Percentiles rank a stretch among this genome's conserved stretches.
Evolutionary conservation across 2,113 vertebrate genomes (phyloP).

Genomic region (Chunga burmeisteri): DNA sequence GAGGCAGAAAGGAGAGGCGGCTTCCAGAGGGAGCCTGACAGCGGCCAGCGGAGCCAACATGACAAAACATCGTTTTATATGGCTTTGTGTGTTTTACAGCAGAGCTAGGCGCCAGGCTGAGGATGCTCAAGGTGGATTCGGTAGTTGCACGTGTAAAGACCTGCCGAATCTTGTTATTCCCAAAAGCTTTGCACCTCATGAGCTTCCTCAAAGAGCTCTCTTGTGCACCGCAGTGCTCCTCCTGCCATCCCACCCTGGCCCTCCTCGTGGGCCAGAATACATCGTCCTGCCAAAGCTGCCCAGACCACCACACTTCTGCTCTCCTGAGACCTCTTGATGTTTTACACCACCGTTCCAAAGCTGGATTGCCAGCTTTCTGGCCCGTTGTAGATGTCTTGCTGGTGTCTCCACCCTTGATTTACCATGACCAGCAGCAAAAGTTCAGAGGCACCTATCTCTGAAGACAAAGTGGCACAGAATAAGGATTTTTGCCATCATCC

Average conservation of each 20-base stretch:
- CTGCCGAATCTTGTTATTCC: not conserved
- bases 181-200: not conserved
- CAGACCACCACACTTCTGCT: not conserved
- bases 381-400: not conserved
- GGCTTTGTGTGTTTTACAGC: not conserved
- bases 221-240: not conserved
- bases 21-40: not conserved
- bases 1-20: not conserved
- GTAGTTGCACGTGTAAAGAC: not conserved
- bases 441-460: not conserved
- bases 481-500: not conserved
- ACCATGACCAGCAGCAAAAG: not conserved
- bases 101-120: not conserved
- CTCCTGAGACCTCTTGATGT: not conserved
- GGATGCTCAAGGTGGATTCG: not conserved
- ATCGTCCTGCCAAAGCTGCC: not conserved
- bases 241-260: not conserved
- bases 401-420: not conserved
- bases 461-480: not conserved
- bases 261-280: not conserved
- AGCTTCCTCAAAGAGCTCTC: not conserved
- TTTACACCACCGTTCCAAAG: not conserved
- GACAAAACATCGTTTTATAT: not conserved
- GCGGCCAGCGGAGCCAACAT: fast-evolving
- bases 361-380: not conserved